Evolutionary conservation across 1,140 invertebrate species (phyloP).

Genomic region (Centruroides sculpturatus): DNA sequence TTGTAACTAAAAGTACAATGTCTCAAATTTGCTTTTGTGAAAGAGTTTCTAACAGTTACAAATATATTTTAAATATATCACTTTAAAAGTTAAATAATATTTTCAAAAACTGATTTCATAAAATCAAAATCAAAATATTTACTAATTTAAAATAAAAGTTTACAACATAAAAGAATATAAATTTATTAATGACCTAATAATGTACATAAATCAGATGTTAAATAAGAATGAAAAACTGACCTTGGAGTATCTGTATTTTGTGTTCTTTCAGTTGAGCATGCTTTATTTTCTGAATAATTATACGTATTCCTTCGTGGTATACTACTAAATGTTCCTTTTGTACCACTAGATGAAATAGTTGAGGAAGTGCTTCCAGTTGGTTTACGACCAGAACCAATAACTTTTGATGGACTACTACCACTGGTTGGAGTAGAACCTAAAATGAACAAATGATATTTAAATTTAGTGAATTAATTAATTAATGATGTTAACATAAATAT

Average conservation of each 20-base stretch:
- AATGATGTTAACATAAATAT: too few relatives aligned
- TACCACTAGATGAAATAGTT: conserved; percentile 3
- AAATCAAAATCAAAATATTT: too few relatives aligned
- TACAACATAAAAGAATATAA: too few relatives aligned
- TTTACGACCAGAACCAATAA: conserved; percentile 11
- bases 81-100: too few relatives aligned
- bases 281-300: conserved; percentile 38
- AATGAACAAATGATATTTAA: neutral
- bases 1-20: too few relatives aligned
- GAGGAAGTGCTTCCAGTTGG: neutral
- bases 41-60: too few relatives aligned
- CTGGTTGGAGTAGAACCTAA: conserved; percentile 11
- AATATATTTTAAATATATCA: too few relatives aligned
- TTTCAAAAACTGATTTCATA: too few relatives aligned
- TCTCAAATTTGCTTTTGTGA: too few relatives aligned
- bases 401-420: conserved; percentile 14
- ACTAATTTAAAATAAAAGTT: too few relatives aligned
- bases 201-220: neutral
- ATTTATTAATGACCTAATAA: too few relatives aligned
- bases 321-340: conserved; percentile 18
- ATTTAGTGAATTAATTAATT: too few relatives aligned
- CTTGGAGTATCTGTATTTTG: conserved; percentile 27
- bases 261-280: conserved; percentile 22
- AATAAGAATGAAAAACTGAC: conserved; percentile 28
- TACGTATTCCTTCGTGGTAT: conserved; percentile 23